Base-by-base conservation (phyloP, 2,113 vertebrate genomes). In the Ibidorhyncha struthersii region DNA sequence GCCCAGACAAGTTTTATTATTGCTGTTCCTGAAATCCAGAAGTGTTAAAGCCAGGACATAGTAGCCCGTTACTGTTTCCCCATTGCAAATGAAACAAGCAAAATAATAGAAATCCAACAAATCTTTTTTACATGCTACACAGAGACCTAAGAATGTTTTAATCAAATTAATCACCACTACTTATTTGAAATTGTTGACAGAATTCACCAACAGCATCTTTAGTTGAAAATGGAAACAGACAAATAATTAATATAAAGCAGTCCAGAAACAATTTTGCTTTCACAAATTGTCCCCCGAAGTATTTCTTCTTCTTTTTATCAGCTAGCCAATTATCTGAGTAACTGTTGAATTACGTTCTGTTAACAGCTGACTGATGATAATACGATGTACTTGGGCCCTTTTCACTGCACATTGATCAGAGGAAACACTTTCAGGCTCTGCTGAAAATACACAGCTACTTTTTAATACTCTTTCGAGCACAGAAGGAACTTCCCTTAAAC, bases 331-430 rank as follows among this genome's bases (percentile, higher is more conserved):
- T 76, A 65, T 12, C 45, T 56, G 22, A 67, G 34, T 58, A 82
- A 49, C 27, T 34, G 40, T 7, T 38, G 25, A 72, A 59, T 71
- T 55, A 27, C 6, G 8, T 23, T 77, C 55, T 58, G 38, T 45
- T 82, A 72, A 80, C 81, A 77, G 41, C 22, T 41, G 58, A 26
- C 59, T 41, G 62, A 41, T 45, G 58, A 47, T 29, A 55, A 52
- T 8, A 47, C 3, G 18, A 67, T 0, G 1, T 15, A 62, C 29
- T 62, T 38, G 29, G 6, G 34, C n/a, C 5, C 2, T 67, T 76
- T 73, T 76, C 49, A 45, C 8, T 34, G 32, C 45, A 21, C 18
- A 3, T 0, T 19, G 43, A 52, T 23, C 8, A 45, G 9, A 45
- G 22, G 8, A 74, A 86, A 87, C 26, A 50, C 6, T 29, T 90